These are phyloP conservation scores for Rhodinocichla rosea DNA, from an alignment of 2,113 vertebrate genomes.

Conservation along the genomic window DNA sequence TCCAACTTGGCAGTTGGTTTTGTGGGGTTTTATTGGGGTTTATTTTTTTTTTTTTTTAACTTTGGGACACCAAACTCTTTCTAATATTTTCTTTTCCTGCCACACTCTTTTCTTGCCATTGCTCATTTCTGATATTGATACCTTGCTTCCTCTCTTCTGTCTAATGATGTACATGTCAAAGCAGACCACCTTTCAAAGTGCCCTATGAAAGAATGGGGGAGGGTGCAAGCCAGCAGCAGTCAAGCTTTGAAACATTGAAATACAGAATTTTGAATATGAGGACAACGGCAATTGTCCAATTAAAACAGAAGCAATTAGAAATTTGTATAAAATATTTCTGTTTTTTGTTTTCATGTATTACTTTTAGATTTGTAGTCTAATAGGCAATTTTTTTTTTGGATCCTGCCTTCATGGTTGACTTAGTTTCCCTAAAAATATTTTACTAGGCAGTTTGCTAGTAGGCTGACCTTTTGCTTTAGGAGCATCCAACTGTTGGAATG, in stretches of 20 bases:
- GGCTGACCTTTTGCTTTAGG: background rate
- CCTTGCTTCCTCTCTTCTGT: conserved; percentile 42
- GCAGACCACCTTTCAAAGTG: conserved; percentile 63
- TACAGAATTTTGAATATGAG: background rate
- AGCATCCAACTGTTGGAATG: background rate
- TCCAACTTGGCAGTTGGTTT: background rate
- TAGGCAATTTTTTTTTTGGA: background rate
- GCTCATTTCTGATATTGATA: conserved; percentile 62
- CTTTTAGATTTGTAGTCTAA: background rate
- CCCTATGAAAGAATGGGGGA: conserved; percentile 45
- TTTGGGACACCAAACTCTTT: conserved; percentile 34
- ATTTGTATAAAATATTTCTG: background rate
- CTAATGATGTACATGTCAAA: conserved; percentile 64
- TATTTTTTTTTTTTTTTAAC: background rate
- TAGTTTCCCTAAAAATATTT: background rate
- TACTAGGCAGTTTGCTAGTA: conserved; percentile 1
- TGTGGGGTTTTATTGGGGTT: background rate
- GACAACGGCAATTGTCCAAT: conserved; percentile 55
- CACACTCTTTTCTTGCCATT: conserved; percentile 14
- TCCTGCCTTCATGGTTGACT: background rate
- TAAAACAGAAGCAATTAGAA: conserved; percentile 30
- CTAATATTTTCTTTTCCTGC: conserved; percentile 53
- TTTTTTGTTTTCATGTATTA: background rate
- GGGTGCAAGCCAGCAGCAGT: conserved; percentile 31
- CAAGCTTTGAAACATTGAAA: conserved; percentile 56